Evolutionary conservation across 1,140 invertebrate species (phyloP), one percentile per base, ranked within the genome.

Genomic region (Brachionus sp.): DNA sequence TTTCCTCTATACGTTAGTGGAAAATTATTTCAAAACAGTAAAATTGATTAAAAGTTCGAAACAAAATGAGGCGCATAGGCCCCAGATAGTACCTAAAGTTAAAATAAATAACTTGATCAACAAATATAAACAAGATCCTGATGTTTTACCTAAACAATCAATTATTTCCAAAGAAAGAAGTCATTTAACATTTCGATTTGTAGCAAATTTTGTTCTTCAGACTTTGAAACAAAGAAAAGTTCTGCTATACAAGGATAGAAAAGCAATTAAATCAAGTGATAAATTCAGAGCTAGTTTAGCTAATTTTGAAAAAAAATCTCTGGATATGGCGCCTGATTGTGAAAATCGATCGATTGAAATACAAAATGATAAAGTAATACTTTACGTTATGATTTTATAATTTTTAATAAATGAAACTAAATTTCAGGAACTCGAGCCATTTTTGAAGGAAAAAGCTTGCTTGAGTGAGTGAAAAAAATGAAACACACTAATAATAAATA

Each of bases 21-120:
- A 80, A 25, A 80, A 62, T 25, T 66, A 80, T 66, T 66, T 80
- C 16, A 80, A 80, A 37, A 6, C 70, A n/a, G 16, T 80, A 13
- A 42, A 62, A 2, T n/a, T 16, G 10, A 62, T 80, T 5, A 80
- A 66, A 80, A 66, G 57, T 13, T 0, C 7, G 3, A 5, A 6
- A 13, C 29, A 25, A 12, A 2, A 39, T 13, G 1, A 80, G 13
- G 29, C 39, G 9, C 77, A 80, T 13, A 23, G 62, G 9, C 23
- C 39, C 9, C 70, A 75, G 29, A 50, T 75, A 6, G 25, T 75
- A 4, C 39, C 70, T 12, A 75, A 25, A 75, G 70, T 75, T 10
- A 46, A 46, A 5, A 75, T 75, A 13, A 25, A 44, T 6, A 46
- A 23, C 29, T 46, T 75, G 3, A 23, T 75, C 3, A 75, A 6